These are phyloP conservation scores for Ceyx melanurus DNA, from an alignment of 2,113 vertebrate species.

Conservation along the genomic window DNA sequence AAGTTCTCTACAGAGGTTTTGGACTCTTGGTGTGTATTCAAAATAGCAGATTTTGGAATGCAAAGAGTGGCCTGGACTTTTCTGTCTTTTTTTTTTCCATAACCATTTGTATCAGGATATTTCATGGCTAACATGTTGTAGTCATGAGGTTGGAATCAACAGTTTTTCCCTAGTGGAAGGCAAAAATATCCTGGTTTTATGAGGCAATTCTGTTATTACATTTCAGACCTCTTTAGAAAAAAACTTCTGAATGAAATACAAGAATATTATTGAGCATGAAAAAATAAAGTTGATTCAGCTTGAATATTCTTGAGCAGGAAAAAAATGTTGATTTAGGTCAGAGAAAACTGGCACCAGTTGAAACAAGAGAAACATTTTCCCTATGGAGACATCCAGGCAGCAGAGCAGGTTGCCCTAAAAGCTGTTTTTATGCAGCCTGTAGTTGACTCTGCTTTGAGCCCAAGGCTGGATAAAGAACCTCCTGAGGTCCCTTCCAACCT, in stretches of 20 bases:
- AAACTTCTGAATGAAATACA: background rate
- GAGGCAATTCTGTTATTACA: background rate
- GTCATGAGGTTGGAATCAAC: background rate
- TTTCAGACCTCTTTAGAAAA: background rate
- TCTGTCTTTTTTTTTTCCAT: background rate
- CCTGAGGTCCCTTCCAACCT: background rate
- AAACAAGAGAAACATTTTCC: background rate
- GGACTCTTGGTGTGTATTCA: too few species aligned
- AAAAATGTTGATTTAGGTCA: background rate
- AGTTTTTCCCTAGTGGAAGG: background rate
- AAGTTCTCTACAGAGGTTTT: background rate
- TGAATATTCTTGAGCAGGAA: too few species aligned
- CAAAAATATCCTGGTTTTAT: background rate
- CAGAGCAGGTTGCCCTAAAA: background rate
- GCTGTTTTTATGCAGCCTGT: background rate
- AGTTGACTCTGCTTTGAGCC: background rate
- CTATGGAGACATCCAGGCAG: background rate
- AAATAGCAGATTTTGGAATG: background rate
- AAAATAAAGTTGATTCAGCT: background rate
- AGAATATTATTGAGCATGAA: background rate
- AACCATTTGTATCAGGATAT: background rate
- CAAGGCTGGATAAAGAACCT: background rate
- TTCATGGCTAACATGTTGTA: background rate
- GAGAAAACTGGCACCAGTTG: background rate
- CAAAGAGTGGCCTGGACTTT: background rate